Conservation (phyloP, 2,113 vertebrate genomes). For the Calypte anna region DNA sequence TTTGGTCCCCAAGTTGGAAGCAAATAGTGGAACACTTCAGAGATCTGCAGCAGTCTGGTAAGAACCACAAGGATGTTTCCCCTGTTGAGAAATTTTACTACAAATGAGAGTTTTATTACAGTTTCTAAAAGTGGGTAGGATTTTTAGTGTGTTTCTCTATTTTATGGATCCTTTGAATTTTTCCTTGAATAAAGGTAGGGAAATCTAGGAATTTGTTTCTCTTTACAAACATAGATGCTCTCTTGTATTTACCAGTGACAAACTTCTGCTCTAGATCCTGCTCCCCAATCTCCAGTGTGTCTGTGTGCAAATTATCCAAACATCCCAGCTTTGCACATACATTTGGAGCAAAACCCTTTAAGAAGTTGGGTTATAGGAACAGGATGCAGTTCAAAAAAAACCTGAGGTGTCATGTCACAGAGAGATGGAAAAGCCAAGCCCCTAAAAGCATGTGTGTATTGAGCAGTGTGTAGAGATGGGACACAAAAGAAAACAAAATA, state of each 20-base stretch:
- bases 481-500: neutral
- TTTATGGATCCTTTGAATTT: neutral
- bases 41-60: neutral
- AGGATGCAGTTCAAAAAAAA: neutral
- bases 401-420: neutral
- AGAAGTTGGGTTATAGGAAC: neutral
- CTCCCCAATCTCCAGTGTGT: neutral
- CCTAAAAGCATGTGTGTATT: rapidly evolving
- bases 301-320: neutral
- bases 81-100: neutral
- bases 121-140: neutral
- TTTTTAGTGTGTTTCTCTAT: neutral
- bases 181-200: neutral
- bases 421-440: neutral
- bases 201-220: neutral
- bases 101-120: neutral
- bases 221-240: neutral
- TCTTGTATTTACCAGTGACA: neutral
- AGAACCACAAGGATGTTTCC: neutral
- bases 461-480: neutral
- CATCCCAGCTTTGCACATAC: neutral
- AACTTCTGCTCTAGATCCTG: neutral
- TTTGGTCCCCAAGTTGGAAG: neutral
- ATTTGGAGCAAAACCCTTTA: neutral
- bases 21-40: neutral